Percentiles rank a stretch among this genome's conserved stretches.
phyloP scores from a whole-genome alignment of 2,888 invertebrate genomes.

The Stenolophus ochropezus region DNA sequence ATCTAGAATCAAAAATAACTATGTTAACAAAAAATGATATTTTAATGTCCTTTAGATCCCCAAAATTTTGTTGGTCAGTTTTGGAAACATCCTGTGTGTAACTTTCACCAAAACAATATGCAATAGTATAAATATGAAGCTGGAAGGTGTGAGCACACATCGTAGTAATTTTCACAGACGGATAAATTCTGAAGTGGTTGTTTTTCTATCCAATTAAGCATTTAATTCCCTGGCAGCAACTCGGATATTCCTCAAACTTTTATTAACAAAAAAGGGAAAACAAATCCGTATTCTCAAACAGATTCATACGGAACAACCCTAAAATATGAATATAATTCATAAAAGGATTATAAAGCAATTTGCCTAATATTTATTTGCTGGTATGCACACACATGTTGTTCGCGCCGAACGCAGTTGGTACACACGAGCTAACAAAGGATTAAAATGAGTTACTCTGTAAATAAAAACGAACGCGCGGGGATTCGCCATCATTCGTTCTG shows the following conservation, averaged over 20 bases:
- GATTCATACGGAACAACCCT: background rate
- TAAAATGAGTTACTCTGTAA: constrained; percentile 57
- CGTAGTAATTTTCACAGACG: no score
- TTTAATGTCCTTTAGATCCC: no score
- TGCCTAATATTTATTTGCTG: constrained; percentile 54
- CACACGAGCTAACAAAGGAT: constrained; percentile 46
- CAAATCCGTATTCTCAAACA: constrained; percentile 22
- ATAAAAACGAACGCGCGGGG: constrained; percentile 21
- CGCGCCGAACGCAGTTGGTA: constrained; percentile 46
- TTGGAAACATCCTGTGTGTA: no score
- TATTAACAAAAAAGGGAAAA: constrained; percentile 24
- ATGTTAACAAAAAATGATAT: no score
- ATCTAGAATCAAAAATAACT: no score
- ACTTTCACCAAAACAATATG: no score
- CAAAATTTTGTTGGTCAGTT: no score
- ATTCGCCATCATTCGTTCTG: constrained; percentile 22
- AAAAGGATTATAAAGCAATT: constrained; percentile 56
- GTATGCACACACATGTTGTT: constrained; percentile 37
- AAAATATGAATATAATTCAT: constrained; percentile 53
- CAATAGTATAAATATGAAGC: no score
- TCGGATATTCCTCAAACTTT: background rate
- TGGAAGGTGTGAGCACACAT: no score
- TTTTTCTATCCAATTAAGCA: background rate
- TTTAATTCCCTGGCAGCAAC: background rate
- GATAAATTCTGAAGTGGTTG: background rate